A percentile compares a stretch with the other conserved stretches of the same genome.
Conservation (phyloP, 2,888 invertebrate genomes). For the Blastobasis lacticolella region DNA sequence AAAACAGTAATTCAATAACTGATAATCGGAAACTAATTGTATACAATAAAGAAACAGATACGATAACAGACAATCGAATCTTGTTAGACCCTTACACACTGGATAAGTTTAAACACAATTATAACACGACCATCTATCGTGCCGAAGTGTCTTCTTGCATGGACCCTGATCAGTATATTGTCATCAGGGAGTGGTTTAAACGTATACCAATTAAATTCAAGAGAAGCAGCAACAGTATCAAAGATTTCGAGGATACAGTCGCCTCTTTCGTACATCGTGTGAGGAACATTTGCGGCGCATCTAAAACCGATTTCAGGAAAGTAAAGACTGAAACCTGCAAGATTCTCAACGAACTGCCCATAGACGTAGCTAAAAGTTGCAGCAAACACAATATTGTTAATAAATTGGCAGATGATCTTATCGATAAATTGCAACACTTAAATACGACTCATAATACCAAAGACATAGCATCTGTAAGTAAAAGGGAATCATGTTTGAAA, state of each 20-base stretch:
- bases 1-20: too few species aligned
- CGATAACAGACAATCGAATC: background rate
- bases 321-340: constrained; percentile 25
- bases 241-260: constrained; percentile 21
- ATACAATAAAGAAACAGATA: too few species aligned
- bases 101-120: constrained; percentile 4
- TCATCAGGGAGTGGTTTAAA: constrained; percentile 32
- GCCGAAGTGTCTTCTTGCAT: constrained; percentile 13
- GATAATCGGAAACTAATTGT: too few species aligned
- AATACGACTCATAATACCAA: constrained; percentile 1
- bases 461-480: constrained; percentile 6
- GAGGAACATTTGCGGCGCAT: constrained; percentile 17
- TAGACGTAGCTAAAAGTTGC: constrained; percentile 16
- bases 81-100: background rate
- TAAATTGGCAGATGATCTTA: constrained; percentile 27
- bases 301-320: constrained; percentile 15
- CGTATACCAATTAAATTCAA: constrained; percentile 23
- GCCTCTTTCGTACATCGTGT: constrained; percentile 21
- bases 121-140: constrained; percentile 7
- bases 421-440: constrained; percentile 18
- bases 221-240: constrained; percentile 9
- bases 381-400: constrained; percentile 23
- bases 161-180: constrained; percentile 16
- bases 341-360: constrained; percentile 28
- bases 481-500: constrained; percentile 6